Percentiles rank a stretch among this genome's conserved stretches.
These are phyloP conservation scores for Crocidura indochinensis DNA, from an alignment of 2,797 vertebrate genomes.

Conservation along the genomic window DNA sequence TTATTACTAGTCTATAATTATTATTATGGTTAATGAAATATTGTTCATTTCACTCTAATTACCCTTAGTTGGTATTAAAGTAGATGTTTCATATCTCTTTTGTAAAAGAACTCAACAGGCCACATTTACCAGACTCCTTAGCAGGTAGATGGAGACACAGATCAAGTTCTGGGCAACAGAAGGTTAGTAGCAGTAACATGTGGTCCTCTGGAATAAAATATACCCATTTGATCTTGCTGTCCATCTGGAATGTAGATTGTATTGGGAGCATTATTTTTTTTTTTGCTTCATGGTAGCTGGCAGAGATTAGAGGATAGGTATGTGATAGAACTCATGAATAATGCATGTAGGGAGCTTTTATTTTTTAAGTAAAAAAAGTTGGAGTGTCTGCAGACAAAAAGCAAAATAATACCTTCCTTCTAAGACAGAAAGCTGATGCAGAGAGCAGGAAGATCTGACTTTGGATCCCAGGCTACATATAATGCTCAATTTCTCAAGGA, in stretches of 20 bases:
- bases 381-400: neutral
- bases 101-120: neutral
- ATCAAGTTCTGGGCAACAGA: neutral
- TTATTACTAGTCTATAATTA: neutral
- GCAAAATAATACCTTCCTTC: neutral
- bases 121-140: neutral
- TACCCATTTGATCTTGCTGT: neutral
- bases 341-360: neutral
- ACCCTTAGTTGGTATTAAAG: neutral
- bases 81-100: neutral
- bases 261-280: neutral
- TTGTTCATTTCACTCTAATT: neutral
- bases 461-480: neutral
- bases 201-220: neutral
- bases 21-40: too few relatives aligned
- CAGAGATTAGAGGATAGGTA: neutral
- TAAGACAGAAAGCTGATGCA: neutral
- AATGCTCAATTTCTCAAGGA: neutral
- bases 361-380: neutral
- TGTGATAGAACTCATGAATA: neutral
- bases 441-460: constrained; percentile 13
- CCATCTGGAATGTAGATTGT: neutral
- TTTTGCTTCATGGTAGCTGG: neutral
- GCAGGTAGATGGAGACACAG: neutral
- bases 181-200: neutral